Evolutionary conservation across 2,113 vertebrate species (phyloP).

Genomic region (Thamnophis sirtalis): DNA sequence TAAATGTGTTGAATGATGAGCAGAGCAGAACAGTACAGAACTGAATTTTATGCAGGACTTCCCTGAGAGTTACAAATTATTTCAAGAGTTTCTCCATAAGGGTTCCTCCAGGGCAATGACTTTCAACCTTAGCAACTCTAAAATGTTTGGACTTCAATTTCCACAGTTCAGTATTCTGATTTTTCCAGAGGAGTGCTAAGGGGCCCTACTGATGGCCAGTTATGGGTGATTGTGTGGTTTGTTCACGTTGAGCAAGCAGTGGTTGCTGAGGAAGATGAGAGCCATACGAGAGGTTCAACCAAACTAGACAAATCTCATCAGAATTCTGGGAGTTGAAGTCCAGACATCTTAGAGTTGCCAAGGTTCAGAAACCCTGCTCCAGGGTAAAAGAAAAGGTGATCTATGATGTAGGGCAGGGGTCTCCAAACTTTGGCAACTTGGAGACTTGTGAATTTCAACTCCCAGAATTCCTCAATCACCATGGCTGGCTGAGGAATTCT

Average conservation of each 20-base stretch:
- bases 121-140: not conserved
- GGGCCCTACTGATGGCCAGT: not conserved
- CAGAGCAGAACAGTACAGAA: too few species aligned
- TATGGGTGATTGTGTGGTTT: not conserved
- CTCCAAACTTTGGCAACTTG: too few species aligned
- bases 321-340: not conserved
- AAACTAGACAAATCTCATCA: not conserved
- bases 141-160: not conserved
- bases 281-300: too few species aligned
- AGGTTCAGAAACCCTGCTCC: not conserved
- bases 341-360: not conserved
- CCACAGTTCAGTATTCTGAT: not conserved
- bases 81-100: not conserved
- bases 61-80: not conserved
- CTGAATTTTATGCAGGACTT: not conserved
- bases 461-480: too few species aligned
- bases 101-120: not conserved
- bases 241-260: not conserved
- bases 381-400: not conserved
- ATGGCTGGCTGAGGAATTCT: too few species aligned
- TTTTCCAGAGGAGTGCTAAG: not conserved
- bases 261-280: too few species aligned
- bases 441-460: too few species aligned
- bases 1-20: not conserved
- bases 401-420: not conserved